These are phyloP conservation scores for Chaetura pelagica DNA, from an alignment of 2,113 vertebrate genomes.

Conservation along the genomic window DNA sequence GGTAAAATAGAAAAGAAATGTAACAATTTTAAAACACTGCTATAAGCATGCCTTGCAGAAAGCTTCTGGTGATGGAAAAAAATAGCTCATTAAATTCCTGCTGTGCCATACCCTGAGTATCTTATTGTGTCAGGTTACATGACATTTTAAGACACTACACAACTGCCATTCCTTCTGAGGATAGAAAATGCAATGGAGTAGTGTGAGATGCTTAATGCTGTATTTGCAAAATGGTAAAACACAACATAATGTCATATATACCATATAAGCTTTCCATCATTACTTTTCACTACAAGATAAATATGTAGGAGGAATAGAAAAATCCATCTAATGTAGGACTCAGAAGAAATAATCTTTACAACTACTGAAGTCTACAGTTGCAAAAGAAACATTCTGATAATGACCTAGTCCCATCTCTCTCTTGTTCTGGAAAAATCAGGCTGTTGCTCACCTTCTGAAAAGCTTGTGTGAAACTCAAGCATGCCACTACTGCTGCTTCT, in stretches of 20 bases:
- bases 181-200: not conserved
- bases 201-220: not conserved
- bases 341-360: not conserved
- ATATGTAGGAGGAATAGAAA: not conserved
- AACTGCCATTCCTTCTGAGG: not conserved
- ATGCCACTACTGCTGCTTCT: not conserved
- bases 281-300: not conserved
- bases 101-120: not conserved
- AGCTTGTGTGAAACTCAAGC: not conserved
- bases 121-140: not conserved
- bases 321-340: not conserved
- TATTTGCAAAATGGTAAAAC: not conserved
- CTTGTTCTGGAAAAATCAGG: not conserved
- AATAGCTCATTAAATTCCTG: constrained; percentile 4
- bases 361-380: not conserved
- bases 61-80: not conserved
- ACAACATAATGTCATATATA: not conserved
- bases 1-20: not conserved
- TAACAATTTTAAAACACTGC: not conserved
- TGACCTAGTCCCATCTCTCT: not conserved
- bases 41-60: not conserved
- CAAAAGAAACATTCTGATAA: not conserved
- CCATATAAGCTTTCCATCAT: not conserved
- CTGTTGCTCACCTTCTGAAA: not conserved
- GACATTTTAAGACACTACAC: not conserved